Base-by-base conservation (phyloP, 2,888 invertebrate species). In the Crepidodera aurea region DNA sequence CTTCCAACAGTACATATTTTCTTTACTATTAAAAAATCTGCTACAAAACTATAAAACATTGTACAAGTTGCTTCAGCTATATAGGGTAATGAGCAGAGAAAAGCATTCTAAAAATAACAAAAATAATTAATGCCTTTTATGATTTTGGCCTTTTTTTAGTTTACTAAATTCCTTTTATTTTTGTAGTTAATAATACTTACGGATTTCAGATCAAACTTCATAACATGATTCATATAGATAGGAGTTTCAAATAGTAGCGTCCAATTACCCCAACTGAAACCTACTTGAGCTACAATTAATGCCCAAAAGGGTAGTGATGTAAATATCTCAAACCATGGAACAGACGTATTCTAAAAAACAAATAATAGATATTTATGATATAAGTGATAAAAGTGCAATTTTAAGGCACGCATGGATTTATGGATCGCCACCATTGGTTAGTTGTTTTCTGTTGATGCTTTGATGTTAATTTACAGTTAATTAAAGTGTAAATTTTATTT, bases 211-310 rank as follows among this genome's bases (percentile, higher is more conserved):
- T 92, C 84, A 71, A 88, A 90, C 54, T 85, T 82, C 1, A 93
- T 83, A 2, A 92, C 88, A 44, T 86, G 85, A 69, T 86, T 87
- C 87, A 94, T 89, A 76, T 92, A 94, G 0, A 89, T 86, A 0
- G 94, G 94, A 73, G 92, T 89, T 78, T 93, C 90, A 0, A 92
- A 92, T 0, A 93, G 83, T 19, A 94, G 81, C 19, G 92, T 93
- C 90, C 92, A 93, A 81, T 91, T 93, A 22, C 93, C 93, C 86
- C 92, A 90, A 72, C 87, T 88, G 71, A 93, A 90, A 0, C 90
- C 87, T 65, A 88, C 86, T 75, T 93, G 93, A 0, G 88, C 87
- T 1, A 90, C 75, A 1, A 91, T 76, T 1, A 93, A 82, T 0
- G 92, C 87, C 86, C 89, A 88, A 76, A 94, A 89, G 0, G 93